These are phyloP conservation scores for mouse (Mus musculus) DNA, from an alignment of 2,113 vertebrate species.

Conservation along the genomic window GRCm39 chr10:24130001-24130500, in stretches of 20 bases:
- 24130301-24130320: not conserved
- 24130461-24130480: not conserved
- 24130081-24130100: not conserved
- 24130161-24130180: not conserved
- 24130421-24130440: not conserved
- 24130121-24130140: conserved; percentile 24
- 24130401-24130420: not conserved
- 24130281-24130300: not conserved
- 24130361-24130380: not conserved
- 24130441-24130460: not conserved
- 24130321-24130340: not conserved
- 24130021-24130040: not conserved
- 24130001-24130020: not conserved
- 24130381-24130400: not conserved
- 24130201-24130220: conserved; percentile 34
- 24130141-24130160: not conserved
- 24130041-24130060: not conserved
- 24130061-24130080: not conserved
- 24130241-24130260: not conserved
- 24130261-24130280: not conserved
- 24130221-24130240: not conserved
- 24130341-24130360: not conserved
- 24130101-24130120: not conserved
- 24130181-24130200: conserved; percentile 25
- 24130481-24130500: not conserved